Conservation (phyloP, 2,888 invertebrate species). For the Scelioninae gen. 1 region DNA sequence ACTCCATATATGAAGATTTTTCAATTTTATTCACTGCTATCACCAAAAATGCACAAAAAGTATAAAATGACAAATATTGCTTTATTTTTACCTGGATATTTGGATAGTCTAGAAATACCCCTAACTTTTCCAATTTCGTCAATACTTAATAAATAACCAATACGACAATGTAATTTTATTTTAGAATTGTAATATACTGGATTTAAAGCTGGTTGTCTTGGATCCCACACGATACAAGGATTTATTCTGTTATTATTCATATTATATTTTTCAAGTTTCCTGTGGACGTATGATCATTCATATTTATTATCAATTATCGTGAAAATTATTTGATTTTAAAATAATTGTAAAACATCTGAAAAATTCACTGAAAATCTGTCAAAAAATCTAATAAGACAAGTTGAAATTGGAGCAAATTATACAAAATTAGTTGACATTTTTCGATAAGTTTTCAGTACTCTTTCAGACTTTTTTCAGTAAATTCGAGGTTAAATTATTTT, state of each 20-base stretch:
- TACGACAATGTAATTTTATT: constrained; percentile 86
- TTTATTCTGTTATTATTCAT: constrained; percentile 11
- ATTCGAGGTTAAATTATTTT: no score
- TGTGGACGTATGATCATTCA: not conserved
- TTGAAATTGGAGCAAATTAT: no score
- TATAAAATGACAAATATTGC: not conserved
- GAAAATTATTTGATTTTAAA: not conserved
- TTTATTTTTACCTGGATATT: constrained; percentile 85
- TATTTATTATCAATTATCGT: no score
- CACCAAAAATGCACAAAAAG: not conserved
- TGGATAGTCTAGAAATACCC: constrained; percentile 85
- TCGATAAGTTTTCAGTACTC: no score
- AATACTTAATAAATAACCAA: constrained; percentile 86
- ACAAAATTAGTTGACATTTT: no score
- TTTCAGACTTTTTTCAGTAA: no score
- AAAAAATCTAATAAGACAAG: no score
- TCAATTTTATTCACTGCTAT: no score
- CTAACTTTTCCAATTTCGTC: constrained; percentile 85
- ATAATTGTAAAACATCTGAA: not conserved
- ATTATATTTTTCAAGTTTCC: constrained; percentile 32
- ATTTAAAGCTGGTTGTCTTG: constrained; percentile 80
- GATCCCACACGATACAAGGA: constrained; percentile 76
- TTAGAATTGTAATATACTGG: constrained; percentile 84
- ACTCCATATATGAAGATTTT: no score
- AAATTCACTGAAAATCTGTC: not conserved